Evolutionary conservation across 2,113 vertebrate genomes (phyloP), one percentile per base, ranked within the genome.

Genomic region (Cyphomyrus plagiostoma): DNA sequence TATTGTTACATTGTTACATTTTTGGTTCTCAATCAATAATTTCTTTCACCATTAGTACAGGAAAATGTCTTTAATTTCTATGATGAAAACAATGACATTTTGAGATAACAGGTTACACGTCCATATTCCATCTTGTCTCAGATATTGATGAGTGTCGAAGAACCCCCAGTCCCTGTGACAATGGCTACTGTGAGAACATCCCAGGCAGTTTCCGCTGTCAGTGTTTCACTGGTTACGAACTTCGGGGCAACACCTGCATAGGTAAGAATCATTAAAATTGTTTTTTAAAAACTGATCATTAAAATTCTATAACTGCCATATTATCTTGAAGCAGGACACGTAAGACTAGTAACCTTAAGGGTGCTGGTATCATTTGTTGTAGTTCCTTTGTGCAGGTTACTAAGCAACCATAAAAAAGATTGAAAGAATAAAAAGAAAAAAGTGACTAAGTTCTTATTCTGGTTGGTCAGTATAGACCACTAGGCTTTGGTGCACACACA

Each of bases 141-240:
- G 52, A 53, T 53, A 53, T 21, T 53, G 52, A 53, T 53, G 52
- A 53, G 52, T 53, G 52, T 53, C 52, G 52, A 21, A 17, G 50
- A 52, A 53, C 17, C 7, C 95, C 95, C 0, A 48, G 88, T 0
- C 95, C 94, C 7, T 96, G 96, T 83, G 7, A 92, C 46, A 91
- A 95, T 0, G 95, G 94, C 7, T 94, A 92, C 10, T 96, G 95
- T 50, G 94, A 95, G 91, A 96, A 96, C 77, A 92, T 92, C 0
- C 93, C 93, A 6, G 95, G 95, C 2, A 92, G 94, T 87, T 96
- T 93, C 90, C 93, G 89, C 83, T 96, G 95, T 9, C 88, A 92
- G 88, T 96, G 95, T 74, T 93, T 94, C 17, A 86, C 91, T 0
- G 95, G 95, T 50, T 96, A 94, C 89, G 92, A 53, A 74, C 92